Percentiles rank a stretch among this genome's conserved stretches.
phyloP scores from a whole-genome alignment of 2,888 invertebrate genomes.

The Rhimphoctona megacephalus region DNA sequence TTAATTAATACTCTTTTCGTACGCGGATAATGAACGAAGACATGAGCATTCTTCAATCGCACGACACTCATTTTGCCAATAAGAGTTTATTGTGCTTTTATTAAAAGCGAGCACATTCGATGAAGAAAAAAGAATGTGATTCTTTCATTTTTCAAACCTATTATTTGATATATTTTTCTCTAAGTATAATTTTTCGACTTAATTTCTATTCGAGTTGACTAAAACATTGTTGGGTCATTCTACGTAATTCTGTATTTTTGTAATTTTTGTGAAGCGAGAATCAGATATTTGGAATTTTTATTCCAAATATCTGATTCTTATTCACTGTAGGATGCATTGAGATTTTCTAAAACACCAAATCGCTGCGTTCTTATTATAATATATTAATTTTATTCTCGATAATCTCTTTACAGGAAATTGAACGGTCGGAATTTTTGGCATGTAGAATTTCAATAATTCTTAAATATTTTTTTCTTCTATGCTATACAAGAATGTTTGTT shows the following conservation, averaged over 20 bases:
- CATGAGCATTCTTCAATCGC: conserved; percentile 3
- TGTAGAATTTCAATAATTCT: background rate
- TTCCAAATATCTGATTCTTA: no score
- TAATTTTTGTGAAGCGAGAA: no score
- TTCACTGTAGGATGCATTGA: no score
- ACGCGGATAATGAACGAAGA: conserved; percentile 18
- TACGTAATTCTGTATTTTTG: no score
- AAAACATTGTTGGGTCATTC: no score
- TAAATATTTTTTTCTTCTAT: background rate
- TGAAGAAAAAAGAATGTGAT: background rate
- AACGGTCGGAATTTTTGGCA: background rate
- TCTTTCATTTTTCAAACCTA: background rate
- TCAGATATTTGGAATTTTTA: no score
- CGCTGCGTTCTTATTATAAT: no score
- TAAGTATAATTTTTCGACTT: background rate
- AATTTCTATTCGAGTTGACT: no score
- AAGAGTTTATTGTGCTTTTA: background rate
- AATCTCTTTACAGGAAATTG: no score
- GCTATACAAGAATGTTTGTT: no score
- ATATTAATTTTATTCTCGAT: no score
- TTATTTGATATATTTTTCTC: background rate
- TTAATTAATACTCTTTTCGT: conserved; percentile 54
- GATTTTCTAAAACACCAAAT: no score
- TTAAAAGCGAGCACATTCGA: background rate
- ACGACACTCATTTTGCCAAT: background rate